Base-by-base conservation (phyloP, 2,113 vertebrate species). In the Nothobranchius kuhntae region DNA sequence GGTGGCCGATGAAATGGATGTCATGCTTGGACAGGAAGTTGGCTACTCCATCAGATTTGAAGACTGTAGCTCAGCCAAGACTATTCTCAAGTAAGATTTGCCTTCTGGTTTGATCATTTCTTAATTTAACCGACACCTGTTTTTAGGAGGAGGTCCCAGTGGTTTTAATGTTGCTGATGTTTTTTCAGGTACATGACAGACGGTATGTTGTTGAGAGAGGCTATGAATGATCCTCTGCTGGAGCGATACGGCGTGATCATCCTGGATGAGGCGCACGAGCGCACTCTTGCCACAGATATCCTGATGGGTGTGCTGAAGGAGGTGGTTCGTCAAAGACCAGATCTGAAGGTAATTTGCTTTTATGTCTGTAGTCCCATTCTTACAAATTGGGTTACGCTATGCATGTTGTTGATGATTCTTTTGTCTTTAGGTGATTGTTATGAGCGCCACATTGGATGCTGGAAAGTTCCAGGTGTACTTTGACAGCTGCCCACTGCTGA, bases 381-480 rank as follows among this genome's bases (percentile, higher is more conserved):
- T 10, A 50, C 30, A 9, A 50, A 9, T 24, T 9, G 26, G 1
- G 4, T 47, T 14, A 15, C 15, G 15, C 46, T 15, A n/a, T 40
- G 15, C 35, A 56, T 14, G 15, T 38, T 17, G 36, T 14, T 42
- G 7, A 13, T 4, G 1, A 48, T 58, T 60, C 11, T 12, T 35
- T 47, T 10, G 4, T 46, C 8, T 1, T 9, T 73, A 89, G 89
- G 87, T 89, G 30, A 99, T 99, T 70, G 96, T 99, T 77, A 99
- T 99, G 98, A 99, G 98, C 38, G 98, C 98, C 76, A 98, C 98
- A 36, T 89, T 99, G 64, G 98, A 99, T 89, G 98, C 98, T 12
- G 98, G 98, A 57, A 99, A 99, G 87, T 99, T 99, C 90, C 98
- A 99, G 84, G 91, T 99, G 64, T 99, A 99, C 88, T 99, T 99